These are phyloP conservation scores for Sterna hirundo DNA, from an alignment of 2,113 vertebrate genomes.

Conservation along the genomic window DNA sequence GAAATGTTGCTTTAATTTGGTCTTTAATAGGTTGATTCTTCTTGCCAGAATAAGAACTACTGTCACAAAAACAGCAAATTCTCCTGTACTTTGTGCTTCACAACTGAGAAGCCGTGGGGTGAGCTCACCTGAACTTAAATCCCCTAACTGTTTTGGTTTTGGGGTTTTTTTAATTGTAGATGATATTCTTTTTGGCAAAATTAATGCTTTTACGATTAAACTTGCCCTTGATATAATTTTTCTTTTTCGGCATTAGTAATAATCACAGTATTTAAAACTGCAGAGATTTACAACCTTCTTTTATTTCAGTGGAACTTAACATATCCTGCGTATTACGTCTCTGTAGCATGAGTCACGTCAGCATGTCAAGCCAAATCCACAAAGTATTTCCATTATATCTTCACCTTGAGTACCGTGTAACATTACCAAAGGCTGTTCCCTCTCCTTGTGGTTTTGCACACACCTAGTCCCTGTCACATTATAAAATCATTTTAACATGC, in stretches of 20 bases:
- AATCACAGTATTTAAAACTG: not conserved
- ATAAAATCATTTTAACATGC: not conserved
- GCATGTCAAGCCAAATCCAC: not conserved
- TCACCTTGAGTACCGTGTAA: not conserved
- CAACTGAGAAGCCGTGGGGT: not conserved
- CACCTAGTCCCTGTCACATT: not conserved
- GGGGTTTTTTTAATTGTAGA: not conserved
- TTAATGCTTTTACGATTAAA: not conserved
- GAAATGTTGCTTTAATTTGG: not conserved
- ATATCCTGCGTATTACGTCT: not conserved
- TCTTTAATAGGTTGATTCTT: not conserved
- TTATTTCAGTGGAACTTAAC: slow-evolving; percentile 6
- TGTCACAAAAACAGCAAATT: not conserved
- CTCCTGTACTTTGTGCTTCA: not conserved
- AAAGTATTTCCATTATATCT: not conserved
- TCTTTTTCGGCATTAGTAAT: not conserved
- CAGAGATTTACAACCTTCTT: not conserved
- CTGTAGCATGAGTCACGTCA: not conserved
- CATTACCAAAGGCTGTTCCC: not conserved
- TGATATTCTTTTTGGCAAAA: not conserved
- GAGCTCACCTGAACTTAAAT: not conserved
- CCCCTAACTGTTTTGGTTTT: not conserved
- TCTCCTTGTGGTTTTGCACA: not conserved
- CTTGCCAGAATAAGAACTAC: not conserved
- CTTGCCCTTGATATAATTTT: slow-evolving; percentile 1